phyloP scores from a whole-genome alignment of 2,113 vertebrate genomes.

The Rhea americana region DNA sequence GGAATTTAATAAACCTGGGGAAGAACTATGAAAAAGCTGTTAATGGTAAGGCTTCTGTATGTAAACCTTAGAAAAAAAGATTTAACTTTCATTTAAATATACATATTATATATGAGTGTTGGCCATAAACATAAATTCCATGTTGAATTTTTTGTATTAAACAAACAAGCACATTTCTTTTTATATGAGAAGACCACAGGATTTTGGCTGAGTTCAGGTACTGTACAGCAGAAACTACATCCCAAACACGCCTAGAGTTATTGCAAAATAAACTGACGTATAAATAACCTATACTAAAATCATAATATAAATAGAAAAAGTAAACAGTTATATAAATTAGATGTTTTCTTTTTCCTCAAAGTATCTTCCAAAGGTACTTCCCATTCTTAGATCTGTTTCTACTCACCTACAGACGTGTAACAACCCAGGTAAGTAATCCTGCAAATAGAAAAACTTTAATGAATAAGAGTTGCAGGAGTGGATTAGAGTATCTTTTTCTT shows the following conservation, averaged over 20 bases:
- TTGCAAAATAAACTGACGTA: background rate
- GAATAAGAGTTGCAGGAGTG: background rate
- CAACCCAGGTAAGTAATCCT: background rate
- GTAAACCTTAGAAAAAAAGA: background rate
- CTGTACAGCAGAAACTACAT: background rate
- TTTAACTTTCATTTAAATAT: background rate
- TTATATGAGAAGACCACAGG: background rate
- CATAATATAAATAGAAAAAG: background rate
- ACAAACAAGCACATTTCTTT: background rate
- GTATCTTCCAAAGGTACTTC: background rate
- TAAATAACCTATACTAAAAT: background rate
- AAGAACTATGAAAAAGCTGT: conserved; percentile 97
- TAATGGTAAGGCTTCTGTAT: conserved; percentile 83
- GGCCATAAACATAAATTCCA: background rate
- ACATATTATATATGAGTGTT: background rate
- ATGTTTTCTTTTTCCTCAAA: background rate
- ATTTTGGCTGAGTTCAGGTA: background rate
- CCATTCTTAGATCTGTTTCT: background rate
- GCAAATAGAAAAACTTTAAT: background rate
- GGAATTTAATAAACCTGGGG: conserved; percentile 94
- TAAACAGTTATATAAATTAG: background rate
- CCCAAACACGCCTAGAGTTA: background rate
- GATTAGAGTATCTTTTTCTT: background rate
- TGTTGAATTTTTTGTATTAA: background rate
- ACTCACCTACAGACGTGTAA: background rate